phyloP scores from a whole-genome alignment of 2,797 vertebrate genomes.

The Rhinophrynus dorsalis region DNA sequence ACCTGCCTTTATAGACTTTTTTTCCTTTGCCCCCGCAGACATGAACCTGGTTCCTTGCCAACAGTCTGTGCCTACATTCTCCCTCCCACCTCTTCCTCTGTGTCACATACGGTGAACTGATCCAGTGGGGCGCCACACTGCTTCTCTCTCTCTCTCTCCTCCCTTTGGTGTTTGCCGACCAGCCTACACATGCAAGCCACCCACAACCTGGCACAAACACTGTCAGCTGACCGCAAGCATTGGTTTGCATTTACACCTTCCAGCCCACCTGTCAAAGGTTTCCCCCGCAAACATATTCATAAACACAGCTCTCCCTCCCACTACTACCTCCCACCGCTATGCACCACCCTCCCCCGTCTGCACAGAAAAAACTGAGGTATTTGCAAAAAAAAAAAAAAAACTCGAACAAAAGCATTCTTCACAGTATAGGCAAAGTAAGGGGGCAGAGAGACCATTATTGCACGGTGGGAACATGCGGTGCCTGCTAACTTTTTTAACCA shows the following conservation, averaged over 20 bases:
- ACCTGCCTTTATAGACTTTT: constrained; percentile 45
- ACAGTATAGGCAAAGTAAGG: neutral
- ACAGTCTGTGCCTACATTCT: constrained; percentile 36
- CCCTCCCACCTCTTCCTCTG: constrained; percentile 45
- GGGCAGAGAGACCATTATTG: neutral
- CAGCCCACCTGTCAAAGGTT: constrained; percentile 26
- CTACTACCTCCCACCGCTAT: neutral
- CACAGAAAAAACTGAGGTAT: constrained; percentile 3
- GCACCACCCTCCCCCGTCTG: neutral
- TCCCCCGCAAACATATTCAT: neutral
- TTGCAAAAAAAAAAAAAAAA: neutral
- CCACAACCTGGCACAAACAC: constrained; percentile 29
- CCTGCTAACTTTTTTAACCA: too few relatives aligned
- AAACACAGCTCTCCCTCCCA: constrained; percentile 4
- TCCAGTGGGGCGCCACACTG: constrained; percentile 41
- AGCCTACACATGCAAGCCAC: constrained; percentile 27
- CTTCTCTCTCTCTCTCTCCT: constrained; percentile 11
- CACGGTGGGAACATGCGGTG: too few relatives aligned
- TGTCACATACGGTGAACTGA: constrained; percentile 41
- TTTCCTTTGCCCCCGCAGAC: constrained; percentile 34
- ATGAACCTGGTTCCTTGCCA: constrained; percentile 22
- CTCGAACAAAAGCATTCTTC: constrained; percentile 13
- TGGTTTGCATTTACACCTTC: too few relatives aligned
- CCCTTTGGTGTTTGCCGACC: constrained; percentile 6
- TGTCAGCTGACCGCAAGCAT: constrained; percentile 7